A percentile compares a stretch with the other conserved stretches of the same genome.
phyloP scores from a whole-genome alignment of 2,797 vertebrate species.

The Melanotaenia nigrans region DNA sequence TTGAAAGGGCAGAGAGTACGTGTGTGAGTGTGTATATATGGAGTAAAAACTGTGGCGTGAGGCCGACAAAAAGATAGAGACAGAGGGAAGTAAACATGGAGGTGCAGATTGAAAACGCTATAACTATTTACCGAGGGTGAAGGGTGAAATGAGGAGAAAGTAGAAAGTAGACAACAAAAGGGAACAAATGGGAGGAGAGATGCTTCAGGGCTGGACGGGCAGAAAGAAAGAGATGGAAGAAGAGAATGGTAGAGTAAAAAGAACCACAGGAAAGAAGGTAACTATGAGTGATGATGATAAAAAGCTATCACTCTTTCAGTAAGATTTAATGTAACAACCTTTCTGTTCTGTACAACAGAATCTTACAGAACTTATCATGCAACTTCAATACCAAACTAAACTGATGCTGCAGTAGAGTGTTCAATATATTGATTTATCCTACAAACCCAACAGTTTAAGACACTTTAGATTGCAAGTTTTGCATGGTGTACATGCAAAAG shows the following conservation, averaged over 20 bases:
- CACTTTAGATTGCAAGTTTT: not conserved
- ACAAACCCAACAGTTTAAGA: not conserved
- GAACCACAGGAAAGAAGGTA: not conserved
- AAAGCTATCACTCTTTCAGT: too few relatives aligned
- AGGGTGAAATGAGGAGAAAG: slow-evolving; percentile 30
- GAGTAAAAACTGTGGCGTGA: not conserved
- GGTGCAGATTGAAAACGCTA: not conserved
- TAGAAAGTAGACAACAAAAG: slow-evolving; percentile 10
- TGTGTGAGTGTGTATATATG: not conserved
- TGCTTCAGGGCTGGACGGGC: not conserved
- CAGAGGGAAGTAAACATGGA: slow-evolving; percentile 21
- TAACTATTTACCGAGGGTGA: slow-evolving; percentile 10
- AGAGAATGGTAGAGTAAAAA: slow-evolving; percentile 9
- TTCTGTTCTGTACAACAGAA: too few relatives aligned
- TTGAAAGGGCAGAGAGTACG: slow-evolving; percentile 36
- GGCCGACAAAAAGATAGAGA: not conserved
- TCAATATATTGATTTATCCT: too few relatives aligned
- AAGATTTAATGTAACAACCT: too few relatives aligned
- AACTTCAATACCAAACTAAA: too few relatives aligned
- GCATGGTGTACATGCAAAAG: not conserved
- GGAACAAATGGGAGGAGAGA: not conserved
- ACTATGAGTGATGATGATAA: too few relatives aligned
- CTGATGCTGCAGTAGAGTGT: too few relatives aligned
- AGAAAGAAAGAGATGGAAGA: not conserved
- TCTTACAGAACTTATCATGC: too few relatives aligned